These are phyloP conservation scores for Caenorhabditis tropicalis DNA, from an alignment of 1,140 invertebrate species.

Conservation along the genomic window DNA sequence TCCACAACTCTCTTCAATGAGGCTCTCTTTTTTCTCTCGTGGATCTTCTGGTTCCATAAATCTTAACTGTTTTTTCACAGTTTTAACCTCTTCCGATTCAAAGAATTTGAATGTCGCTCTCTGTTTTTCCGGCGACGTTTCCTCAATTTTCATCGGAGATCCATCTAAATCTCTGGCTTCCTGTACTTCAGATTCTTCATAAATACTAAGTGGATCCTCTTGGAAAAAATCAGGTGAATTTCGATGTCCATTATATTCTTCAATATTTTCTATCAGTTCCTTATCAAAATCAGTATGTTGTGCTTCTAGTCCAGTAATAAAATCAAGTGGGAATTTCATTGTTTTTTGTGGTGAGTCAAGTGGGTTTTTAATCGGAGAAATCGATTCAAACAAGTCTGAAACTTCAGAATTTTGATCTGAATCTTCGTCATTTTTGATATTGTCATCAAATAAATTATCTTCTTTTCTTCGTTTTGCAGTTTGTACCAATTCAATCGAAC, in stretches of 20 bases:
- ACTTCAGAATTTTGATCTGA: not conserved
- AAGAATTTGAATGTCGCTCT: not conserved
- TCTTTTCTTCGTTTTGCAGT: not conserved
- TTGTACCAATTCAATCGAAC: not conserved
- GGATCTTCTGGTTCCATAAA: not conserved
- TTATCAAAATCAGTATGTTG: not conserved
- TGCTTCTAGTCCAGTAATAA: conserved; percentile 9
- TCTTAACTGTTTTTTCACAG: not conserved
- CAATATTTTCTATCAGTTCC: too few relatives aligned
- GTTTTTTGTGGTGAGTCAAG: not conserved
- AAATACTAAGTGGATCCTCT: conserved; percentile 22
- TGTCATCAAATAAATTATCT: not conserved
- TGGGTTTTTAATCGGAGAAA: not conserved
- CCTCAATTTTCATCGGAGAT: not conserved
- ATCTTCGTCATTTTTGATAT: not conserved
- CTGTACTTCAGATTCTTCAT: conserved; percentile 16
- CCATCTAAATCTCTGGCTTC: not conserved
- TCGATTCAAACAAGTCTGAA: not conserved
- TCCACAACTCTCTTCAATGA: conserved; percentile 5
- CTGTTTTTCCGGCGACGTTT: not conserved
- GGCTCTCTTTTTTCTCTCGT: not conserved
- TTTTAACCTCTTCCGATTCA: not conserved
- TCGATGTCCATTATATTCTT: not conserved
- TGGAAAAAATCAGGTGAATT: not conserved
- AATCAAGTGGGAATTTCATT: conserved; percentile 7